These are phyloP conservation scores for Phaethornis superciliosus DNA, from an alignment of 2,113 vertebrate species.

Conservation along the genomic window DNA sequence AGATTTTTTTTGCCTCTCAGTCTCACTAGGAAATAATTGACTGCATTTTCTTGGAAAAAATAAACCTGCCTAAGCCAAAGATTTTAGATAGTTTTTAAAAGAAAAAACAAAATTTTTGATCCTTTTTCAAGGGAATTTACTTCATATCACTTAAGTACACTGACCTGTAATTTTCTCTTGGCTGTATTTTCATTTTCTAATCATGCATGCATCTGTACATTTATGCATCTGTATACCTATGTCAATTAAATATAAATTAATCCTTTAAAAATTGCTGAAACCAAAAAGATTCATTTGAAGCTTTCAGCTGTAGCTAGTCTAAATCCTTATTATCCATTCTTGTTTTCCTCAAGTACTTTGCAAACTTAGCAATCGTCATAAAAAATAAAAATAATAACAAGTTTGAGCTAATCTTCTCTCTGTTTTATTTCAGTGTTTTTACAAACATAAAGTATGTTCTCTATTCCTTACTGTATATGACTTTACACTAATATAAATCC, in stretches of 20 bases:
- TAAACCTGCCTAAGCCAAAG: not conserved
- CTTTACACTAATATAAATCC: not conserved
- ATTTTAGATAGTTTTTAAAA: not conserved
- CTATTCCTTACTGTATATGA: not conserved
- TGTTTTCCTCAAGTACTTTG: not conserved
- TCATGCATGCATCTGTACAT: not conserved
- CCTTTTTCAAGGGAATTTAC: not conserved
- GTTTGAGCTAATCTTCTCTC: not conserved
- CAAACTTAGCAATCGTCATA: not conserved
- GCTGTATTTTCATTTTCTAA: not conserved
- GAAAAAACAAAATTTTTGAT: not conserved
- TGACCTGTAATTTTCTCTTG: not conserved
- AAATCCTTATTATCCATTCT: not conserved
- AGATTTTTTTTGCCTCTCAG: not conserved
- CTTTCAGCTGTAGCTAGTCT: not conserved
- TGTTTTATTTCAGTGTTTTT: slow-evolving; percentile 4
- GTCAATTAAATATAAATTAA: not conserved
- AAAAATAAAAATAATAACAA: not conserved
- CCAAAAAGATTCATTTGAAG: not conserved
- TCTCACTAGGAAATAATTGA: not conserved
- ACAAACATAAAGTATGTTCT: not conserved
- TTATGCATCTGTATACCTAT: not conserved
- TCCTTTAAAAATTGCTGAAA: not conserved
- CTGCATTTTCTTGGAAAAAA: not conserved
- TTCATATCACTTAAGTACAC: not conserved